phyloP scores from a whole-genome alignment of 1,140 invertebrate species.

The Leucophenga varia region DNA sequence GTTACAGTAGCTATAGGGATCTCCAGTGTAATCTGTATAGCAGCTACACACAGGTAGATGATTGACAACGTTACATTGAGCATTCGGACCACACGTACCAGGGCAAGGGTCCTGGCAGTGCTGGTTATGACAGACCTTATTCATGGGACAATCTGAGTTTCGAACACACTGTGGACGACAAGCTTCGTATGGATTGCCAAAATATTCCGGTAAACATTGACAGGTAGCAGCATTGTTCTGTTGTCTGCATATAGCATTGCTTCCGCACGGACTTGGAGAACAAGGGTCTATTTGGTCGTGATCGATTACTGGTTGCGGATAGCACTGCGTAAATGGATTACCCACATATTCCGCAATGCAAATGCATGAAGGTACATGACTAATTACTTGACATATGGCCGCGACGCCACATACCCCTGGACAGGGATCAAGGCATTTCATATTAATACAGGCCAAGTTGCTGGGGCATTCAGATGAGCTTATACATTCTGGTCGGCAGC shows the following conservation, averaged over 20 bases:
- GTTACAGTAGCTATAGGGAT: slow-evolving; percentile 64
- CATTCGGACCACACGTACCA: slow-evolving; percentile 75
- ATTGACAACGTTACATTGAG: slow-evolving; percentile 75
- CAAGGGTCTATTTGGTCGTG: slow-evolving; percentile 62
- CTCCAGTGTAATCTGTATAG: slow-evolving; percentile 69
- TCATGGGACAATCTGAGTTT: slow-evolving; percentile 74
- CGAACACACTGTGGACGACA: slow-evolving; percentile 78
- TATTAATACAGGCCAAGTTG: slow-evolving; percentile 67
- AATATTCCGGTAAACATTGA: slow-evolving; percentile 62
- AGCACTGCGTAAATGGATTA: slow-evolving; percentile 65
- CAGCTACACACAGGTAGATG: slow-evolving; percentile 80
- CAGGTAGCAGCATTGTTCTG: slow-evolving; percentile 56
- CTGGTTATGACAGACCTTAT: slow-evolving; percentile 72
- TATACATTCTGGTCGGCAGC: slow-evolving; percentile 67
- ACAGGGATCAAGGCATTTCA: slow-evolving; percentile 73
- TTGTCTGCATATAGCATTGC: slow-evolving; percentile 65
- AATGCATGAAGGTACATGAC: slow-evolving; percentile 70
- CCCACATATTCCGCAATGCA: slow-evolving; percentile 70
- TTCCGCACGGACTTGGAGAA: slow-evolving; percentile 64
- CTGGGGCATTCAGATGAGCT: slow-evolving; percentile 68
- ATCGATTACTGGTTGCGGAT: slow-evolving; percentile 51
- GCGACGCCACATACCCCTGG: slow-evolving; percentile 71
- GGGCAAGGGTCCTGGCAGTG: slow-evolving; percentile 82
- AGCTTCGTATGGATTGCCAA: slow-evolving; percentile 65
- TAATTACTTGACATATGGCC: slow-evolving; percentile 72